A percentile compares a stretch with the other conserved stretches of the same genome.
Conservation (phyloP, 1,140 invertebrate genomes). For the Panagrolaimus sp. region DNA sequence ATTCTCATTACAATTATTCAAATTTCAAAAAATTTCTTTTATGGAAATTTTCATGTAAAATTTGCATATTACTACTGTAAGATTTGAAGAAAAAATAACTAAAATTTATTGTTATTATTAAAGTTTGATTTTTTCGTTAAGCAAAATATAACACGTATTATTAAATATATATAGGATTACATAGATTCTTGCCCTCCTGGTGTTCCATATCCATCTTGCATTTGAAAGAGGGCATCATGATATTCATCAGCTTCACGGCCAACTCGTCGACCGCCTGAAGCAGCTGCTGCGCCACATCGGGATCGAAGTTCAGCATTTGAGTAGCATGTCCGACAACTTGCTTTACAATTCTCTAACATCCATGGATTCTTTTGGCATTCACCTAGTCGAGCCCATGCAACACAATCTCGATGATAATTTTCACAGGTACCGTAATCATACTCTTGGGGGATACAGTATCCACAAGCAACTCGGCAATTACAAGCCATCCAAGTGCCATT, state of each 20-base stretch:
- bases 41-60: too few relatives aligned
- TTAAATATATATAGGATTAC: too few relatives aligned
- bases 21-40: too few relatives aligned
- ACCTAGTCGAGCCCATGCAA: neutral
- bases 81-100: too few relatives aligned
- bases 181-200: neutral
- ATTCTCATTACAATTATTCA: too few relatives aligned
- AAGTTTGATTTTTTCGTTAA: too few relatives aligned
- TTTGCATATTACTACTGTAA: too few relatives aligned
- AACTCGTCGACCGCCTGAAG: neutral
- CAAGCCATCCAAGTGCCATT: slow-evolving; percentile 47
- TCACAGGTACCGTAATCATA: slow-evolving; percentile 13
- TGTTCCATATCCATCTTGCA: neutral
- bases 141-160: too few relatives aligned
- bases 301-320: neutral
- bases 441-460: slow-evolving; percentile 37
- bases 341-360: slow-evolving; percentile 20
- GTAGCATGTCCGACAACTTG: slow-evolving; percentile 10
- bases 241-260: neutral
- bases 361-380: slow-evolving; percentile 21
- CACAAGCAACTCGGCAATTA: slow-evolving; percentile 46
- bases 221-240: neutral
- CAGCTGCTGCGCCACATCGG: neutral
- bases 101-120: too few relatives aligned
- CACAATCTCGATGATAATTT: slow-evolving; percentile 16